Evolutionary conservation across 1,140 invertebrate species (phyloP).

Genomic region (Ectropis grisescens): DNA sequence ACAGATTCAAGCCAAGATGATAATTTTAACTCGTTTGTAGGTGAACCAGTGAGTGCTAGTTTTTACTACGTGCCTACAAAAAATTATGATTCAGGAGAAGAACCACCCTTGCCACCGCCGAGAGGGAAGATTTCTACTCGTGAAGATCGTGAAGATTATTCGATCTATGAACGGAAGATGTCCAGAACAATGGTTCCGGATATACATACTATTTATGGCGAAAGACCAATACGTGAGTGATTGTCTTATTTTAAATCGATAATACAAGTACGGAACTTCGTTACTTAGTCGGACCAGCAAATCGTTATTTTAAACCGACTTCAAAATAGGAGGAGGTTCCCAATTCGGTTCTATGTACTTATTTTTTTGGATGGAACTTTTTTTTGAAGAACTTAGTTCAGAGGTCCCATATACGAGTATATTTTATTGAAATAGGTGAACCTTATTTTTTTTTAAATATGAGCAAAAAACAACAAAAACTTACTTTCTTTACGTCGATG

Average conservation of each 20-base stretch:
- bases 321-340: no score
- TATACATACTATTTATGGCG: constrained; percentile 34
- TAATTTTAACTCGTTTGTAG: constrained; percentile 57
- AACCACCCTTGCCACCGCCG: constrained; percentile 24
- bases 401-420: no score
- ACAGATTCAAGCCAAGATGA: constrained; percentile 62
- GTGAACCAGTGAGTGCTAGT: constrained; percentile 68
- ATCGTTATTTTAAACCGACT: no score
- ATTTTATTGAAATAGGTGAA: no score
- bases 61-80: constrained; percentile 70
- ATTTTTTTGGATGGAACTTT: no score
- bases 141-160: constrained; percentile 39
- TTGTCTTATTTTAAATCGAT: not conserved
- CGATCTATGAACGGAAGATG: constrained; percentile 35
- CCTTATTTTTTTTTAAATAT: no score
- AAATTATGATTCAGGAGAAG: constrained; percentile 54
- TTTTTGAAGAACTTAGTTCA: no score
- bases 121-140: constrained; percentile 31
- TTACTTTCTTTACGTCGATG: no score
- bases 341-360: no score
- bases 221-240: constrained; percentile 46
- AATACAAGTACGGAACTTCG: no score
- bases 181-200: constrained; percentile 31
- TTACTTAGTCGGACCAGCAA: no score
- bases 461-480: no score